Conservation (phyloP, 92 coral and sea anemone species). For the Bergia sp. region DNA sequence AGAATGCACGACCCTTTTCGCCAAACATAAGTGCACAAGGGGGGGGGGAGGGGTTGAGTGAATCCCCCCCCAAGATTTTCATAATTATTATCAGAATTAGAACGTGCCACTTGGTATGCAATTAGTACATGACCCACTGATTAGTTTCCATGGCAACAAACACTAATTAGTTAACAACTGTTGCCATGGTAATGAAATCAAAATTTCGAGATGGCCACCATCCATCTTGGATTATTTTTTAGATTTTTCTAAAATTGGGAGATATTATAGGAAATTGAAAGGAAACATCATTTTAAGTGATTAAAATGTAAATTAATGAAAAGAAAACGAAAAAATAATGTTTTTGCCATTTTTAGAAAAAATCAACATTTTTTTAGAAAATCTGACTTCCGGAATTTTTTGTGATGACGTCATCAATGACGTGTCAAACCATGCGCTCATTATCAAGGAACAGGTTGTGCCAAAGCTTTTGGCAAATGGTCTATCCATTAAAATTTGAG, state of each 20-base stretch:
- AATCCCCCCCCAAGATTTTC: slow-evolving; percentile 22
- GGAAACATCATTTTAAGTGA: slow-evolving; percentile 2
- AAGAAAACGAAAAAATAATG: slow-evolving; percentile 21
- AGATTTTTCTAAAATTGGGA: slow-evolving; percentile 11
- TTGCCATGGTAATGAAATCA: slow-evolving; percentile 29
- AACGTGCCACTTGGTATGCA: slow-evolving; percentile 25
- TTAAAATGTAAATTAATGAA: slow-evolving; percentile 22
- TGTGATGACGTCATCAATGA: neutral
- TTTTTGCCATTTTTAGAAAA: slow-evolving; percentile 23
- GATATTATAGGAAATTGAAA: slow-evolving; percentile 26
- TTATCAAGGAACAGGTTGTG: slow-evolving; percentile 22
- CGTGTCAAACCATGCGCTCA: slow-evolving; percentile 16
- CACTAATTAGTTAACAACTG: slow-evolving; percentile 23
- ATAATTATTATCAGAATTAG: slow-evolving; percentile 27
- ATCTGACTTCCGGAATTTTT: slow-evolving; percentile 14
- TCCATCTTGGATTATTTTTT: slow-evolving; percentile 8
- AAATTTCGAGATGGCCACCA: slow-evolving; percentile 34
- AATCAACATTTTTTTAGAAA: slow-evolving; percentile 6
- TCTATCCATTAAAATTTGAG: slow-evolving; percentile 21
- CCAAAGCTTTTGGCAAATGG: slow-evolving; percentile 28
- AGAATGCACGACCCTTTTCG: slow-evolving; percentile 31
- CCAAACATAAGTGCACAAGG: slow-evolving; percentile 21
- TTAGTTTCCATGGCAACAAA: slow-evolving; percentile 30
- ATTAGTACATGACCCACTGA: slow-evolving; percentile 29
- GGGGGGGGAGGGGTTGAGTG: slow-evolving; percentile 5